A percentile compares a stretch with the other conserved stretches of the same genome.
Conservation (phyloP, 23 tunicate genomes). For the Phallusia fumigata region DNA sequence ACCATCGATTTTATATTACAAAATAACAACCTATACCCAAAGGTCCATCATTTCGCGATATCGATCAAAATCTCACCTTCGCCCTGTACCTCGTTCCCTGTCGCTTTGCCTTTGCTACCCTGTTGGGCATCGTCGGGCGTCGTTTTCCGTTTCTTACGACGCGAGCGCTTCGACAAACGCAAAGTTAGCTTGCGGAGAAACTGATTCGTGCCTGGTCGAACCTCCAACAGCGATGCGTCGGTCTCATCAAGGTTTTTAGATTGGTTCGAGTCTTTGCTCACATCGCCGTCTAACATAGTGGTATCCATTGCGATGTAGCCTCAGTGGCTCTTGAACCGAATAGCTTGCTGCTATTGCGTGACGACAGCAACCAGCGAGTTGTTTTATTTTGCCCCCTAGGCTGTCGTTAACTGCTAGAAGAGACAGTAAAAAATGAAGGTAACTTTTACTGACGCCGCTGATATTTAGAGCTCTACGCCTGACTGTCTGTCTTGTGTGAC, state of each 20-base stretch:
- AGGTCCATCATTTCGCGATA: too few relatives aligned
- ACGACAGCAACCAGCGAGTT: too few relatives aligned
- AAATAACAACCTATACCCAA: too few relatives aligned
- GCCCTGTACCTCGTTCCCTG: neutral
- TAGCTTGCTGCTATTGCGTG: too few relatives aligned
- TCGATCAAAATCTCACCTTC: constrained; percentile 2
- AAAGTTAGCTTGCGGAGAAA: constrained; percentile 29
- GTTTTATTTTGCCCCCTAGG: too few relatives aligned
- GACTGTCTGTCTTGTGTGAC: too few relatives aligned
- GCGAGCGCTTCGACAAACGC: constrained; percentile 42
- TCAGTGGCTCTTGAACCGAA: too few relatives aligned
- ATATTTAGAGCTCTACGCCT: too few relatives aligned
- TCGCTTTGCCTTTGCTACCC: neutral
- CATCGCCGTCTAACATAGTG: neutral
- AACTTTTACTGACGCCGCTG: too few relatives aligned
- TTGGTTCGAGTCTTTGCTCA: neutral
- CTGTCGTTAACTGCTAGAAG: too few relatives aligned
- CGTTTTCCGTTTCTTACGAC: constrained; percentile 30
- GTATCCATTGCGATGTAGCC: neutral
- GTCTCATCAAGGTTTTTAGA: neutral
- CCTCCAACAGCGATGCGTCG: constrained; percentile 4
- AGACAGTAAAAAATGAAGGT: too few relatives aligned
- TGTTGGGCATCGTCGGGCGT: neutral
- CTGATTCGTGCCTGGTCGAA: constrained; percentile 16
- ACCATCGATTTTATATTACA: too few relatives aligned